Base-by-base conservation (phyloP, 2,113 vertebrate species). In the Ophthalmolycus amberensis region DNA sequence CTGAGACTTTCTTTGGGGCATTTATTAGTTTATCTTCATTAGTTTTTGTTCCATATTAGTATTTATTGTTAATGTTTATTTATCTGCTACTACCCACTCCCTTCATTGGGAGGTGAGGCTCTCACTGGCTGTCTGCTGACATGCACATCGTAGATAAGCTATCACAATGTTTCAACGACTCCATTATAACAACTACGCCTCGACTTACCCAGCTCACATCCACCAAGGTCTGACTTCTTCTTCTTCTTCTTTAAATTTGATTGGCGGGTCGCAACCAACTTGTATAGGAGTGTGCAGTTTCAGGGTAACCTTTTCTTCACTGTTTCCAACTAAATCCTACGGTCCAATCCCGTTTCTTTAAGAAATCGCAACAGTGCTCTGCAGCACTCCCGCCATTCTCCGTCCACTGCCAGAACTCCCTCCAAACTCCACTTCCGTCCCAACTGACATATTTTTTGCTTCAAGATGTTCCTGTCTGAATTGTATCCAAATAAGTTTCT, bases 81-180 rank as follows among this genome's bases (percentile, higher is more conserved):
- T 66, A 15, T 38, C 10, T 37, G n/a, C 16, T 1, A 0, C 4
- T 2, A 6, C 11, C 12, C 48, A 14, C 25, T 34, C 59, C 12
- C 42, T 69, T 22, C 25, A 56, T 71, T 27, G 54, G 32, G 48
- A 58, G 42, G 27, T 1, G 40, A 74, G 65, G 50, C 48, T 58
- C 7, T 52, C 12, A 14, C 40, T 16, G 27, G 32, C 71, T 59
- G 48, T 29, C 2, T 63, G 67, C 20, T 64, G 34, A 71, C 69
- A 63, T 91, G 92, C 46, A n/a, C 59, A 6, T 22, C 3, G 22
- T 22, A 89, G 93, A 94, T 94, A 94, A 93, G 90, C 44, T 92
- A 90, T 91, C 86, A 34, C 12, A 38, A 50, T 67, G 63, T 74
- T 60, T 80, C 88, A 76, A 77, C 20, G 9, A 58, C n/a, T 70